These are phyloP conservation scores for Campylomormyrus numenius DNA, from an alignment of 2,113 vertebrate species.

Conservation along the genomic window DNA sequence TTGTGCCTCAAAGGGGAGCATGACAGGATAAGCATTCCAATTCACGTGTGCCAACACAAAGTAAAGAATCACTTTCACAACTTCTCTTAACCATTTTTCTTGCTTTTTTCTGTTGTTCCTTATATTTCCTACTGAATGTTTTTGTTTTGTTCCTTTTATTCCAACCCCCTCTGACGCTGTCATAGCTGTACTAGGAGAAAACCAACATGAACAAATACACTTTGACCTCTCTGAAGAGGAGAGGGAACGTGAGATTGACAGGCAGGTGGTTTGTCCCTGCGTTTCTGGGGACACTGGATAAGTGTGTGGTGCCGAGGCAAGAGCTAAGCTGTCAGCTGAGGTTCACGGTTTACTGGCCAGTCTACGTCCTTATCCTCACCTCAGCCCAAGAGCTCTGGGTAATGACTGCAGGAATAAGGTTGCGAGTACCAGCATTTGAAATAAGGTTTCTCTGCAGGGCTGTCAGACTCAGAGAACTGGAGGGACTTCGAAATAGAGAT, in stretches of 20 bases:
- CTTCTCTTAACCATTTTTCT: not conserved
- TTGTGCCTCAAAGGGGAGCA: not conserved
- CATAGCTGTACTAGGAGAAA: not conserved
- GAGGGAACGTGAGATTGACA: not conserved
- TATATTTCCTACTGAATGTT: not conserved
- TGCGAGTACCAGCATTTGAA: not conserved
- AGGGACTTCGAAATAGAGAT: not conserved
- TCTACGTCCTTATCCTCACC: not conserved
- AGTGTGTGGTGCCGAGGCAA: not conserved
- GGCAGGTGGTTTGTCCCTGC: not conserved
- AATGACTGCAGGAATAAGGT: not conserved
- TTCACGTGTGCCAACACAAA: not conserved
- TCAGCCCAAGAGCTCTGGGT: not conserved
- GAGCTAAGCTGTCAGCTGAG: not conserved
- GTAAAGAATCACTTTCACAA: not conserved
- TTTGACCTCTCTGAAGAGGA: not conserved
- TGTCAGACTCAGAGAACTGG: not conserved
- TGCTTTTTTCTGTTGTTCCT: not conserved
- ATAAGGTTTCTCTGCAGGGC: not conserved
- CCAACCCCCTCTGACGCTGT: not conserved
- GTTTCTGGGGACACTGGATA: not conserved
- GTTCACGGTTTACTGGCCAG: not conserved
- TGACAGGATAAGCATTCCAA: not conserved
- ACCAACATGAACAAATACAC: not conserved
- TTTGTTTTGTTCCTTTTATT: not conserved